These are phyloP conservation scores for Gymnopithys bicolor DNA, from an alignment of 2,797 vertebrate genomes.

Conservation along the genomic window DNA sequence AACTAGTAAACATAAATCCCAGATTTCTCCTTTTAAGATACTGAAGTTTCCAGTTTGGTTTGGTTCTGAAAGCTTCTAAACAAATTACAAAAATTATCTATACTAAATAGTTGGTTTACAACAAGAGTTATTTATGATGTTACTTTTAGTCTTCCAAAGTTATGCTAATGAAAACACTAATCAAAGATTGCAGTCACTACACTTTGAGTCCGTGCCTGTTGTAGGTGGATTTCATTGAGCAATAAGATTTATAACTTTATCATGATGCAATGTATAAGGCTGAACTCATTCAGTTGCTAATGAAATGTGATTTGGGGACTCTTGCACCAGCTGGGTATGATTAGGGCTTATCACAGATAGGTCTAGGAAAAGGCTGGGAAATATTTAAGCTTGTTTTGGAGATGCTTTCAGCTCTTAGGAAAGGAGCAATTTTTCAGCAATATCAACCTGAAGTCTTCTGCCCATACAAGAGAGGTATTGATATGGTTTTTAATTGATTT, in stretches of 20 bases:
- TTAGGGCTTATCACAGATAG: slow-evolving; percentile 10
- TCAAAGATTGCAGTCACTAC: background rate
- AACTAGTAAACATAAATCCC: background rate
- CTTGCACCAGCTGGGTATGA: slow-evolving; percentile 38
- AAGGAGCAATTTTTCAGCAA: background rate
- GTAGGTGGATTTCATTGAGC: background rate
- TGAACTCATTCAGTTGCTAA: slow-evolving; percentile 5
- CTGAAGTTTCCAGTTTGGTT: background rate
- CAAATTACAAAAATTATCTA: background rate
- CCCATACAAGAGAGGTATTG: background rate
- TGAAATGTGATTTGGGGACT: background rate
- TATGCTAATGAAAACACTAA: slow-evolving; percentile 1
- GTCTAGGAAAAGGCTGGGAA: slow-evolving; percentile 22
- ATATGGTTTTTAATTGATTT: background rate
- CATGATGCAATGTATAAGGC: background rate
- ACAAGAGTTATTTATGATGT: background rate
- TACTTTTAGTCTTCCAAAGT: background rate
- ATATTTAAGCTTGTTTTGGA: slow-evolving; percentile 32
- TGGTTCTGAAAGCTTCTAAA: background rate
- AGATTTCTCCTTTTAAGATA: background rate
- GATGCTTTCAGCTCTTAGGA: background rate
- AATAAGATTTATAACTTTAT: background rate
- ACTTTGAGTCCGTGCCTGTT: background rate
- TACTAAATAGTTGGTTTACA: background rate
- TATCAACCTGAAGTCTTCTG: background rate